Evolutionary conservation across 2,888 invertebrate species (phyloP).

Genomic region (Amiota minor): DNA sequence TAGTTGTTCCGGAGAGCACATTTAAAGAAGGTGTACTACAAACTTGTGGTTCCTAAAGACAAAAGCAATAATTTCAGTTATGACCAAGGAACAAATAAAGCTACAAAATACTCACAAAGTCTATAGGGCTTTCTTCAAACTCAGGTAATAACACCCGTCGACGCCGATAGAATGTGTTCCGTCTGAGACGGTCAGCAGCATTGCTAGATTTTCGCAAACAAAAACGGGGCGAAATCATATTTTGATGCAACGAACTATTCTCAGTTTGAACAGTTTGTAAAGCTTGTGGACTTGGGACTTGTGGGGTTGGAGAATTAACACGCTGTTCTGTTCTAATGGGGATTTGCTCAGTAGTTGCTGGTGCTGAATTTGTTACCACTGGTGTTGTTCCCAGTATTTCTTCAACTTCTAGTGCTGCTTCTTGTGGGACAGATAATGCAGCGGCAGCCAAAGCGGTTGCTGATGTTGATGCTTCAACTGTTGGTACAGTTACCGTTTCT

Average conservation of each 20-base stretch:
- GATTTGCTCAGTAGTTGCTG: not conserved
- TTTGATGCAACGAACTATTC: not conserved
- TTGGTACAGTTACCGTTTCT: too few relatives aligned
- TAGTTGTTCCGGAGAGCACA: not conserved
- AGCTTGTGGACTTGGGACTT: not conserved
- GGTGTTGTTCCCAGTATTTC: not conserved
- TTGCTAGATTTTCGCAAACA: not conserved
- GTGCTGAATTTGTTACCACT: not conserved
- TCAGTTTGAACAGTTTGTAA: conserved; percentile 11
- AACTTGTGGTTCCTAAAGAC: conserved; percentile 29
- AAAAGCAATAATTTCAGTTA: conserved; percentile 33
- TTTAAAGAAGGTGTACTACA: conserved; percentile 39
- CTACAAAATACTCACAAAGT: conserved; percentile 20
- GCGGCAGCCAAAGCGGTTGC: too few relatives aligned
- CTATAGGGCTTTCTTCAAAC: not conserved
- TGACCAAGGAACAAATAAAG: not conserved
- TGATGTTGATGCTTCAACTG: too few relatives aligned
- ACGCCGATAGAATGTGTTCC: not conserved
- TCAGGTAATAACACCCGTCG: not conserved
- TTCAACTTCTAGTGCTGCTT: too few relatives aligned
- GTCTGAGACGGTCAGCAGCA: not conserved
- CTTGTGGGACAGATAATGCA: not conserved
- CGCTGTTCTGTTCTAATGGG: not conserved
- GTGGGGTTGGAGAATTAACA: not conserved
- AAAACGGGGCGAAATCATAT: not conserved